A percentile compares a stretch with the other conserved stretches of the same genome.
phyloP scores from a whole-genome alignment of 2,797 vertebrate genomes.

The Sylvilagus floridanus region DNA sequence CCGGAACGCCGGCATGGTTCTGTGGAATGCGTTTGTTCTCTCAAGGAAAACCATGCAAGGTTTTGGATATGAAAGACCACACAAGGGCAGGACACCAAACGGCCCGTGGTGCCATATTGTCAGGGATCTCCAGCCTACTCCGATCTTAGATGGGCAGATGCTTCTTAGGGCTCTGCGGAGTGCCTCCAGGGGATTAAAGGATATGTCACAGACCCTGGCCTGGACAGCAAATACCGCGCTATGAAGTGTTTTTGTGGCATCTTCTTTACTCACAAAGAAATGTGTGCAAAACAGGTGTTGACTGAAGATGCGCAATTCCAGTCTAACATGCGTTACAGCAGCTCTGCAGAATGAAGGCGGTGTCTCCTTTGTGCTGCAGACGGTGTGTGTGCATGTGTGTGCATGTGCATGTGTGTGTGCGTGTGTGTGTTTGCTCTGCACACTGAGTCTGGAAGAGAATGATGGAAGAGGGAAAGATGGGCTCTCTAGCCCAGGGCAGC shows the following conservation, averaged over 20 bases:
- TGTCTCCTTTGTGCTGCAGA: not conserved
- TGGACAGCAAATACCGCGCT: not conserved
- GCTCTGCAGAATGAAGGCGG: rapidly evolving
- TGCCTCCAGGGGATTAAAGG: not conserved
- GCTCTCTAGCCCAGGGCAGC: not conserved
- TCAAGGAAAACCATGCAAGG: rapidly evolving
- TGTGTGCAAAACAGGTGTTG: not conserved
- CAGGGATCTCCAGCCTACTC: not conserved
- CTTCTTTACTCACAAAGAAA: not conserved
- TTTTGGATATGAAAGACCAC: no score
- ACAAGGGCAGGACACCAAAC: rapidly evolving
- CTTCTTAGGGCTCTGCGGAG: not conserved
- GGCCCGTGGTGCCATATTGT: rapidly evolving
- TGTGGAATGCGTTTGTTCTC: not conserved
- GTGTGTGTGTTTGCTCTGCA: no score
- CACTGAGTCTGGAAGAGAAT: not conserved
- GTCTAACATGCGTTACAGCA: not conserved
- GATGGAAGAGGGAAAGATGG: not conserved
- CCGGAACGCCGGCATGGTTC: rapidly evolving
- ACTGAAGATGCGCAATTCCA: rapidly evolving
- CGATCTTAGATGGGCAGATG: rapidly evolving
- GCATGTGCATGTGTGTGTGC: not conserved
- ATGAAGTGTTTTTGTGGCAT: not conserved
- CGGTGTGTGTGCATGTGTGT: not conserved
- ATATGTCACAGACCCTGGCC: not conserved